Percentiles rank a stretch among this genome's conserved stretches.
Evolutionary conservation across 2,888 invertebrate genomes (phyloP).

Genomic region (Folsomia manolachei): DNA sequence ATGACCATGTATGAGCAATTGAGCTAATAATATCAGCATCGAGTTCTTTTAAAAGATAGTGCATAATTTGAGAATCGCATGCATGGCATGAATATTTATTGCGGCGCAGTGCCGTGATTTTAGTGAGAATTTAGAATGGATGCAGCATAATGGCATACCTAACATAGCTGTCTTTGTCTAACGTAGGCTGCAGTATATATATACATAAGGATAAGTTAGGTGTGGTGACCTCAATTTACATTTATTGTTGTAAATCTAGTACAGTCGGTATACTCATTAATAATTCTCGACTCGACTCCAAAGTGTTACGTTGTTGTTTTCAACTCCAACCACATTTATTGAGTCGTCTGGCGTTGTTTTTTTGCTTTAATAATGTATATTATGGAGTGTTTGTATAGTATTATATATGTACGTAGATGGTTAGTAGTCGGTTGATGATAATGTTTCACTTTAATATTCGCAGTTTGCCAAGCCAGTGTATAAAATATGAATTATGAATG

Average conservation of each 20-base stretch:
- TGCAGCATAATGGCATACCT: neutral
- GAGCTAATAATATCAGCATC: neutral
- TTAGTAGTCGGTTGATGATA: too few species aligned
- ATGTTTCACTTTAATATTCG: too few species aligned
- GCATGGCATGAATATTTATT: constrained; percentile 17
- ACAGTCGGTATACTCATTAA: neutral
- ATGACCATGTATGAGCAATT: too few species aligned
- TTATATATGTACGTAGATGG: neutral
- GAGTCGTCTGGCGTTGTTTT: neutral
- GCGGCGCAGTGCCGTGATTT: neutral
- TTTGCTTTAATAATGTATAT: too few species aligned
- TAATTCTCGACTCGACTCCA: neutral
- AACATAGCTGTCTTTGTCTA: too few species aligned
- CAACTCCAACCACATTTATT: neutral
- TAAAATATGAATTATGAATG: too few species aligned
- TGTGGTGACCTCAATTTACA: constrained; percentile 21
- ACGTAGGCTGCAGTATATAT: too few species aligned
- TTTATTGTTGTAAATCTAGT: constrained; percentile 7
- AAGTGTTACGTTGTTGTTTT: neutral
- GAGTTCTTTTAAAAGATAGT: neutral
- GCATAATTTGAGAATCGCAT: neutral
- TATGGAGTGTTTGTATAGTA: too few species aligned
- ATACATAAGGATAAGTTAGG: too few species aligned
- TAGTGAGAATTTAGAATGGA: constrained; percentile 5
- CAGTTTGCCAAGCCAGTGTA: neutral